Percentiles rank a stretch among this genome's conserved stretches.
phyloP scores from a whole-genome alignment of 2,888 invertebrate species.

The Netelia virgata region DNA sequence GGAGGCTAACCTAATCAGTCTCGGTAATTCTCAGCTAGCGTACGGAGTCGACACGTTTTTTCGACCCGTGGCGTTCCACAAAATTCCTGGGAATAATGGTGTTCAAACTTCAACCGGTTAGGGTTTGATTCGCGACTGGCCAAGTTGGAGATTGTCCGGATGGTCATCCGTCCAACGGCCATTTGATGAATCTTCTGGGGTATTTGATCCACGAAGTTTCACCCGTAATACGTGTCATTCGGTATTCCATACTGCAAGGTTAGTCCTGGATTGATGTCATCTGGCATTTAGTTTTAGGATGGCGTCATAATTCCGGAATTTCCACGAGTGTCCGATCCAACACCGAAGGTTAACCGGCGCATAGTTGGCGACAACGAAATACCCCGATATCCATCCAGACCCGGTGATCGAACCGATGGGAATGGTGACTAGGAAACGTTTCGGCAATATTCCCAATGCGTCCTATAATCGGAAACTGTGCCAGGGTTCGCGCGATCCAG shows the following conservation, averaged over 20 bases:
- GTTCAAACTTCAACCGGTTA: not conserved
- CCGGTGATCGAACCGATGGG: not conserved
- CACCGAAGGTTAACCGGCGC: not conserved
- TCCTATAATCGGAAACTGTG: too few species aligned
- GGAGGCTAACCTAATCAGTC: constrained; percentile 57
- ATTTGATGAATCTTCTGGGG: not conserved
- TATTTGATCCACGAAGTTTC: not conserved
- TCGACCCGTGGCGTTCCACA: not conserved
- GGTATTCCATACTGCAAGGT: not conserved
- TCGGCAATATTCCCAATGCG: not conserved
- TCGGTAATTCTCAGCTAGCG: constrained; percentile 39
- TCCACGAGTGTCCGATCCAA: not conserved
- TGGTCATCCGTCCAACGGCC: not conserved
- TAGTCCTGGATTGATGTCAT: not conserved
- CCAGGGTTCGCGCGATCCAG: too few species aligned
- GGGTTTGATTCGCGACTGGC: not conserved
- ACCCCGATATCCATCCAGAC: not conserved
- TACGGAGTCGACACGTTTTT: constrained; percentile 22
- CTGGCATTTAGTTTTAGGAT: not conserved
- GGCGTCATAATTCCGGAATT: not conserved
- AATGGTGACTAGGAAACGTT: not conserved
- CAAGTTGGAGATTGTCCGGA: not conserved
- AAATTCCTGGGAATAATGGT: constrained; percentile 23
- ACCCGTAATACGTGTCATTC: not conserved
- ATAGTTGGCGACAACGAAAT: not conserved